Conservation (phyloP, 2,113 vertebrate species). For the Ramphastos sulfuratus region DNA sequence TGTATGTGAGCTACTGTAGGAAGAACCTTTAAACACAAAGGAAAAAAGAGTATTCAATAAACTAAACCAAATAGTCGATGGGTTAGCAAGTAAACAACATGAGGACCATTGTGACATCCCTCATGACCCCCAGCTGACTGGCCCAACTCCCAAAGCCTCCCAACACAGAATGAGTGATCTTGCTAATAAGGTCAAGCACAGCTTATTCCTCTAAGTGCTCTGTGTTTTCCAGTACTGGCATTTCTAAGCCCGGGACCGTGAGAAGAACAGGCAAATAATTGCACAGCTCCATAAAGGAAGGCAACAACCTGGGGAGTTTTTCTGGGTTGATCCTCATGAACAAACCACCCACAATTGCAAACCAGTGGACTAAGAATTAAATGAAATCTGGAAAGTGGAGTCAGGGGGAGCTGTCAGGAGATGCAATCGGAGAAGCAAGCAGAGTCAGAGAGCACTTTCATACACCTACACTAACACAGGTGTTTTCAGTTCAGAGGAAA, state of each 20-base stretch:
- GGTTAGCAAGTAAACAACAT: neutral
- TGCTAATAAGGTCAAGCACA: slow-evolving; percentile 18
- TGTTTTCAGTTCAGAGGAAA: neutral
- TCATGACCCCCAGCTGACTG: neutral
- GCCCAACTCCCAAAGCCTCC: neutral
- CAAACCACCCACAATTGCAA: neutral
- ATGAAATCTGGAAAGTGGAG: neutral
- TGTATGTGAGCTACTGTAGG: neutral
- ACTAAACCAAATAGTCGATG: neutral
- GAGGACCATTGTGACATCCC: neutral
- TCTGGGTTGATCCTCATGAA: neutral
- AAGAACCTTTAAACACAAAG: neutral
- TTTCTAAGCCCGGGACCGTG: neutral
- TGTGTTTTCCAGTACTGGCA: neutral
- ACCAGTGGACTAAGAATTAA: neutral
- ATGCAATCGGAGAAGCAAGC: neutral
- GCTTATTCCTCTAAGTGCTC: slow-evolving; percentile 4
- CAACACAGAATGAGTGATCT: neutral
- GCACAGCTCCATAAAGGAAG: neutral
- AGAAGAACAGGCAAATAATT: neutral
- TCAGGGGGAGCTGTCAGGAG: neutral
- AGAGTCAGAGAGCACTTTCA: neutral
- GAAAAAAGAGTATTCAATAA: neutral
- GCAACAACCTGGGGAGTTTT: neutral
- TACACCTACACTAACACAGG: neutral